A percentile compares a stretch with the other conserved stretches of the same genome.
phyloP scores from a whole-genome alignment of 2,888 invertebrate genomes.

The Tenthredo distinguenda region DNA sequence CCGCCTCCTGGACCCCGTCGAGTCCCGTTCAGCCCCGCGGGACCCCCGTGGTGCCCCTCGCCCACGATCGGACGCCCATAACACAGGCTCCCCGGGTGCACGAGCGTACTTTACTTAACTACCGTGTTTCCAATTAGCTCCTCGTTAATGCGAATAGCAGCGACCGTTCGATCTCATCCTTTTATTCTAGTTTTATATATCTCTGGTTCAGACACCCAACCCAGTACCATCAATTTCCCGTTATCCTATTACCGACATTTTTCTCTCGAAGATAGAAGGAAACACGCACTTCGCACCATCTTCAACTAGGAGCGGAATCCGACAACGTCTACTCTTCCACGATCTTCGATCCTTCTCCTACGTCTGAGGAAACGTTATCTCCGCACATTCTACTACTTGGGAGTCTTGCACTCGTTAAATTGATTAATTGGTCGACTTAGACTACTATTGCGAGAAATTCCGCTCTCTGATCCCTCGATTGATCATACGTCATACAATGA shows the following conservation, averaged over 20 bases:
- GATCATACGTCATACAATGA: background rate
- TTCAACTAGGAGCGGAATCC: background rate
- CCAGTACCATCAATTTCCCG: conserved; percentile 27
- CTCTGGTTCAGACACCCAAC: background rate
- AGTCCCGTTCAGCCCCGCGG: conserved; percentile 58
- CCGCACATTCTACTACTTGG: background rate
- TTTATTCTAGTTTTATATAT: conserved; percentile 14
- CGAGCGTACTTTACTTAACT: conserved; percentile 49
- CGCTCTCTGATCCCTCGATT: background rate
- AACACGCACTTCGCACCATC: background rate
- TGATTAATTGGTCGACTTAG: background rate
- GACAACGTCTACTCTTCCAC: background rate
- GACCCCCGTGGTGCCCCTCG: conserved; percentile 52
- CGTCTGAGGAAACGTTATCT: background rate
- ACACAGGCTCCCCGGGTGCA: conserved; percentile 46
- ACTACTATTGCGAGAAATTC: background rate
- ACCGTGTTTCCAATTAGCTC: conserved; percentile 52
- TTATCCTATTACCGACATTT: background rate
- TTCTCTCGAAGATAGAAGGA: background rate
- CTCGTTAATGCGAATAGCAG: conserved; percentile 47
- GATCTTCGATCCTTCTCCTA: background rate
- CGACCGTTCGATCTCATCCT: conserved; percentile 50
- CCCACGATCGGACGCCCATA: conserved; percentile 42
- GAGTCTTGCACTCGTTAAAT: background rate
- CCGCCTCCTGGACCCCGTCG: conserved; percentile 71